Evolutionary conservation across 2,888 invertebrate species (phyloP).

Genomic region (Tipula lateralis): DNA sequence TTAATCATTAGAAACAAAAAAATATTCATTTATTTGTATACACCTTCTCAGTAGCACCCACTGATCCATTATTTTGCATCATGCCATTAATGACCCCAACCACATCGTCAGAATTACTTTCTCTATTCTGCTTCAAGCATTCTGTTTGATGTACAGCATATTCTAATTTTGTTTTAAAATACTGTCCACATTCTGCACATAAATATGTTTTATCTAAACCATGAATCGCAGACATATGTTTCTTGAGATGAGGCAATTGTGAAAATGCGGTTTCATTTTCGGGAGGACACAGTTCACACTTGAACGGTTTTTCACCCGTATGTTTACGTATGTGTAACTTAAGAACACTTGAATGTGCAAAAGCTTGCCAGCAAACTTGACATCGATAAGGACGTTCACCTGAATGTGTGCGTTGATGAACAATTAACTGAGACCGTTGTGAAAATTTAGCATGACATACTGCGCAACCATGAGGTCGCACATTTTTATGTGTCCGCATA

Average conservation of each 20-base stretch:
- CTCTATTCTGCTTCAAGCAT: constrained; percentile 42
- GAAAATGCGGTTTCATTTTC: constrained; percentile 63
- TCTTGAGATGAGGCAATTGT: constrained; percentile 80
- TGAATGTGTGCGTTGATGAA: constrained; percentile 78
- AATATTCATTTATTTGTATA: too few relatives aligned
- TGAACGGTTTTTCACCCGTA: constrained; percentile 81
- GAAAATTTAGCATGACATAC: constrained; percentile 75
- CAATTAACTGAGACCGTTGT: constrained; percentile 77
- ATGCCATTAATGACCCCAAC: not conserved
- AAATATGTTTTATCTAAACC: constrained; percentile 72
- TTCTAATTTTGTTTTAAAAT: constrained; percentile 71
- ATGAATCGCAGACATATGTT: constrained; percentile 82
- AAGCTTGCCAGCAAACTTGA: constrained; percentile 68
- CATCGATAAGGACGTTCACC: constrained; percentile 80
- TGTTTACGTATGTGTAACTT: constrained; percentile 78
- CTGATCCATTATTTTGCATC: not conserved
- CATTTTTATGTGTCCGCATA: constrained; percentile 70
- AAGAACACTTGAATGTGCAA: constrained; percentile 79
- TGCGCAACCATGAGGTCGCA: constrained; percentile 69
- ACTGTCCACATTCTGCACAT: constrained; percentile 66
- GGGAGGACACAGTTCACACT: constrained; percentile 59
- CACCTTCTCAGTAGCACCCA: too few relatives aligned
- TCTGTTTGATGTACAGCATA: constrained; percentile 60
- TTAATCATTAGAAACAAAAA: not conserved
- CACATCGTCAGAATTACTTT: not conserved